Evolutionary conservation across 92 coral and sea anemone genomes (phyloP).

Genomic region (Phenganax marumi): DNA sequence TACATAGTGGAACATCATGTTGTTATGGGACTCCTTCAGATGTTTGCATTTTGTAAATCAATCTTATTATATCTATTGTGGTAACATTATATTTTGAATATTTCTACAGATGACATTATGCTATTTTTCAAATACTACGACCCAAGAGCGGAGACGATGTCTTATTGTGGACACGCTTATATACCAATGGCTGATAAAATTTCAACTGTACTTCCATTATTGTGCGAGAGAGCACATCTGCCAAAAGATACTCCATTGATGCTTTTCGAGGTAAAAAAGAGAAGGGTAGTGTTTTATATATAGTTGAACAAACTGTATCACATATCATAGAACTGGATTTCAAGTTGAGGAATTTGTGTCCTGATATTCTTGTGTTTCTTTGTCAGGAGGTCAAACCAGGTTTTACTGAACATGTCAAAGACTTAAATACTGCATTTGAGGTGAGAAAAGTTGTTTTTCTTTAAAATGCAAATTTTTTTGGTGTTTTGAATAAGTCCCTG

Average conservation of each 20-base stretch:
- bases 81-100: background rate
- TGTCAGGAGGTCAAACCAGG: slow-evolving; percentile 81
- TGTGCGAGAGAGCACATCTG: slow-evolving; percentile 87
- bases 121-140: slow-evolving; percentile 95
- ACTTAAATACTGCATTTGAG: slow-evolving; percentile 68
- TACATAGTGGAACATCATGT: no score
- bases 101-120: slow-evolving; percentile 76
- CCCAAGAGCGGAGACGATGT: slow-evolving; percentile 69
- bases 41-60: background rate
- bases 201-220: slow-evolving; percentile 69
- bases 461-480: background rate
- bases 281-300: background rate
- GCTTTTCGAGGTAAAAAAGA: slow-evolving; percentile 73
- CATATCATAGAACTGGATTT: background rate
- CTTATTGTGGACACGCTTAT: slow-evolving; percentile 79
- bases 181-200: slow-evolving; percentile 67
- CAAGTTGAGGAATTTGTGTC: background rate
- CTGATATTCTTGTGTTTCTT: background rate
- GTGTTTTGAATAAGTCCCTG: background rate
- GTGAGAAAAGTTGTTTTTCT: slow-evolving; percentile 36
- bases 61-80: no score
- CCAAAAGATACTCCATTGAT: slow-evolving; percentile 75
- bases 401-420: slow-evolving; percentile 84
- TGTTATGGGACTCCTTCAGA: background rate
- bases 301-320: no score